These are phyloP conservation scores for Lycorma delicatula DNA, from an alignment of 1,140 invertebrate genomes.

Conservation along the genomic window DNA sequence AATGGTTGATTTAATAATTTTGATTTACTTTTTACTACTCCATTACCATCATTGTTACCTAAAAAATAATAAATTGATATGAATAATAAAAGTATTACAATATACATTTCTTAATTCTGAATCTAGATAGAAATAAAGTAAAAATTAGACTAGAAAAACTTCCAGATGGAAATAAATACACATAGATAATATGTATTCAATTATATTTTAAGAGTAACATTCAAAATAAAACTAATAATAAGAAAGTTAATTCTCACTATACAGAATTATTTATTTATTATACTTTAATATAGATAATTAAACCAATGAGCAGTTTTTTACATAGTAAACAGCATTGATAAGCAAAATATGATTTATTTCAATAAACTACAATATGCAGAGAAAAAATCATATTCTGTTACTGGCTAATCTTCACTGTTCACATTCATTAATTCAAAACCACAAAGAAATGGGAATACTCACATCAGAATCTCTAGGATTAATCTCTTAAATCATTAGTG, in stretches of 20 bases:
- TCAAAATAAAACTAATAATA: background rate
- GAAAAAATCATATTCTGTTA: too few relatives aligned
- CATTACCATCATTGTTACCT: slow-evolving; percentile 34
- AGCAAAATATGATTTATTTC: too few relatives aligned
- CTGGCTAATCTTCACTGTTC: too few relatives aligned
- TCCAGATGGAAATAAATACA: background rate
- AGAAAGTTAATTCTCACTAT: background rate
- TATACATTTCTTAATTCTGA: background rate
- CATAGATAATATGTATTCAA: background rate
- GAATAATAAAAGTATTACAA: background rate
- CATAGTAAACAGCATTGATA: too few relatives aligned
- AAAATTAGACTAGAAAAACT: background rate
- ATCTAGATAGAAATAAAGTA: background rate
- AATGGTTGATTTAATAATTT: slow-evolving; percentile 44
- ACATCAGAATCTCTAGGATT: too few relatives aligned
- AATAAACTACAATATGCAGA: too few relatives aligned
- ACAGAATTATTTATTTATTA: too few relatives aligned
- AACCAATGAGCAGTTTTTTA: too few relatives aligned
- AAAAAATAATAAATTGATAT: background rate
- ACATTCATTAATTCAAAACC: too few relatives aligned
- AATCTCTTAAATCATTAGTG: too few relatives aligned
- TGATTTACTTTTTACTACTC: slow-evolving; percentile 39
- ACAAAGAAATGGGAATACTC: too few relatives aligned
- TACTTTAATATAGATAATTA: too few relatives aligned
- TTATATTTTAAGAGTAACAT: background rate